Conservation (phyloP, 1,140 invertebrate species). For the Apis cerana region DNA sequence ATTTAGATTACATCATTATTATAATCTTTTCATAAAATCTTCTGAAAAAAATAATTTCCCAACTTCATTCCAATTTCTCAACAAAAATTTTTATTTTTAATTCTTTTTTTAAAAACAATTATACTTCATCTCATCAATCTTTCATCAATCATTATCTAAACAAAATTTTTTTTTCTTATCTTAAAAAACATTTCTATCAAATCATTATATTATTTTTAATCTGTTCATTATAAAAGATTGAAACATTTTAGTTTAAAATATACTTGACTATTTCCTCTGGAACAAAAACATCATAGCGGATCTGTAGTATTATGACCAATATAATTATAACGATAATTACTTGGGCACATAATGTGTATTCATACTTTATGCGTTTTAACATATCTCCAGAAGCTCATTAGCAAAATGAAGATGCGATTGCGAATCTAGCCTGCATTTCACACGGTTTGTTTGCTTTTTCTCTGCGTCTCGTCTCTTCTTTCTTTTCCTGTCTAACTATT, state of each 20-base stretch:
- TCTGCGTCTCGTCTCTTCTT: too few relatives aligned
- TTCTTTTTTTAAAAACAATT: neutral
- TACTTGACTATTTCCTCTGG: neutral
- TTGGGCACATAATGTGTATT: neutral
- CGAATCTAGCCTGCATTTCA: slow-evolving; percentile 3
- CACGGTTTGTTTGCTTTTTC: slow-evolving; percentile 9
- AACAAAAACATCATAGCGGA: neutral
- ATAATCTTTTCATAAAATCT: too few relatives aligned
- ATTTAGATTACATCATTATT: too few relatives aligned
- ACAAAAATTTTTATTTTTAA: too few relatives aligned
- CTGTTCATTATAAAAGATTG: slow-evolving; percentile 1
- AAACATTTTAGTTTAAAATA: slow-evolving; percentile 5
- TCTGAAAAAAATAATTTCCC: neutral
- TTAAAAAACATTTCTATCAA: neutral
- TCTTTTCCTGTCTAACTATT: too few relatives aligned
- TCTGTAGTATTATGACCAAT: slow-evolving; percentile 17
- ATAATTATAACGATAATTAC: slow-evolving; percentile 43
- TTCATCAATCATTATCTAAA: neutral
- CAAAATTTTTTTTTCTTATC: neutral
- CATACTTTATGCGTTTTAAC: slow-evolving; percentile 17
- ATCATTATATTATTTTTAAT: neutral
- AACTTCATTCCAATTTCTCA: neutral
- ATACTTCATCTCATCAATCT: neutral
- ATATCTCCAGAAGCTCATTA: slow-evolving; percentile 38
- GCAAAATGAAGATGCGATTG: slow-evolving; percentile 35